A percentile compares a stretch with the other conserved stretches of the same genome.
phyloP scores from a whole-genome alignment of 1,140 invertebrate genomes.

The Penaeus vannamei region DNA sequence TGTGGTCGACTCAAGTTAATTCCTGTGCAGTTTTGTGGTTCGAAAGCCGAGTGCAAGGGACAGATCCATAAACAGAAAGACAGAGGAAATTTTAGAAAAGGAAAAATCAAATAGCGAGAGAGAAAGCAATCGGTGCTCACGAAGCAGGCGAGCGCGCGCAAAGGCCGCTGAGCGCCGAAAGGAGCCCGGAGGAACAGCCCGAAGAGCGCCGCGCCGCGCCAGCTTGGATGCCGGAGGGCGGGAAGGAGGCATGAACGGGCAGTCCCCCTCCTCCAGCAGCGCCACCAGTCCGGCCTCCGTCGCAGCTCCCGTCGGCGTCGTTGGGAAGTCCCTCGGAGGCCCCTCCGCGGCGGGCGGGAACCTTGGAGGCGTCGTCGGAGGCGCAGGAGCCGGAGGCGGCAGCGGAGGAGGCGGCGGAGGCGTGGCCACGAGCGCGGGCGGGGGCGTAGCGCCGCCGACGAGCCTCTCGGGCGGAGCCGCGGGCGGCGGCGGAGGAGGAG shows the following conservation, averaged over 20 bases:
- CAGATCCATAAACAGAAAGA: too few relatives aligned
- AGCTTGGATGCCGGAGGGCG: too few relatives aligned
- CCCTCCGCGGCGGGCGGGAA: neutral
- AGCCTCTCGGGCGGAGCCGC: neutral
- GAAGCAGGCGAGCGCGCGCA: too few relatives aligned
- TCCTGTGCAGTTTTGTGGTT: too few relatives aligned
- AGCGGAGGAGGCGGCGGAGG: conserved; percentile 20
- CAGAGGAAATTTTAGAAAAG: too few relatives aligned
- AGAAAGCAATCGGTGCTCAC: too few relatives aligned
- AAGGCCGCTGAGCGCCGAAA: too few relatives aligned
- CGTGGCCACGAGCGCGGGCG: neutral
- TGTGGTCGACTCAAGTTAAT: too few relatives aligned
- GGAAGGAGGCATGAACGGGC: conserved; percentile 46
- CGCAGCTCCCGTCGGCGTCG: neutral
- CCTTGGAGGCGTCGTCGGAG: neutral
- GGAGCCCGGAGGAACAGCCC: neutral
- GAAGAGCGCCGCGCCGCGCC: neutral
- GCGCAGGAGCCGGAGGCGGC: conserved; percentile 24
- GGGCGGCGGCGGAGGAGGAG: conserved; percentile 14
- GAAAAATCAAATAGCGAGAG: too few relatives aligned
- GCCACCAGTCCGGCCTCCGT: conserved; percentile 3
- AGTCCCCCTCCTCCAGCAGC: neutral
- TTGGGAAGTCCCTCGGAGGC: neutral
- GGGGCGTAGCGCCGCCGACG: neutral
- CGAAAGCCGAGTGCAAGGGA: too few relatives aligned